Evolutionary conservation across 2,888 invertebrate genomes (phyloP).

Genomic region (Drosophila sordidapex): DNA sequence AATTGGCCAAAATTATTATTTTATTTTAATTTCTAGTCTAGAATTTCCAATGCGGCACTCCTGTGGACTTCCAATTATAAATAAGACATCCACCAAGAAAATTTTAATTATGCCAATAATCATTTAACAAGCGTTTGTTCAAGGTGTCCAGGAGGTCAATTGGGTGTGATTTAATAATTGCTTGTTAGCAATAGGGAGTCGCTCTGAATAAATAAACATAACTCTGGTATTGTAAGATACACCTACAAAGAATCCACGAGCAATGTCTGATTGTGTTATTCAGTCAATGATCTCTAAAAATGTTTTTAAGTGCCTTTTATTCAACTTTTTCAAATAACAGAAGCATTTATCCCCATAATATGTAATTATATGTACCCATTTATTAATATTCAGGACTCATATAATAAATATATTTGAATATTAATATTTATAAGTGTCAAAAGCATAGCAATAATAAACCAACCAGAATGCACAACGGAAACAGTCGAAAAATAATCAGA

Average conservation of each 20-base stretch:
- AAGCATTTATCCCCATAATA: no score
- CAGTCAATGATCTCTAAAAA: background rate
- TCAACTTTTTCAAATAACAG: background rate
- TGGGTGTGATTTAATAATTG: conserved; percentile 7
- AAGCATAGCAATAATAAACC: background rate
- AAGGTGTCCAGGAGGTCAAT: background rate
- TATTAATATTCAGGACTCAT: background rate
- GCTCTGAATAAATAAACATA: background rate
- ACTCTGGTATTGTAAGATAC: background rate
- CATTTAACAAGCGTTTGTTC: background rate
- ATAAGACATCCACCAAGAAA: background rate
- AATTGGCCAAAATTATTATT: background rate
- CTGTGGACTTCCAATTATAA: background rate
- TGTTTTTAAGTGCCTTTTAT: background rate
- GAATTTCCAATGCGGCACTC: background rate
- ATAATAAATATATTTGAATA: no score
- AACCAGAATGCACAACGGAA: background rate
- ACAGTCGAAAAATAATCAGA: conserved; percentile 7
- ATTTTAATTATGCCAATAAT: background rate
- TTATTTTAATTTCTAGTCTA: no score
- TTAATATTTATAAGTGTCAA: background rate
- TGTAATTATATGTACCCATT: background rate
- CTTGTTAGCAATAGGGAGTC: conserved; percentile 6
- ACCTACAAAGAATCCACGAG: background rate
- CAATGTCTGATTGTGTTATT: background rate